phyloP scores from a whole-genome alignment of 2,888 invertebrate genomes.

The Cataglyphis rosenhaueri region DNA sequence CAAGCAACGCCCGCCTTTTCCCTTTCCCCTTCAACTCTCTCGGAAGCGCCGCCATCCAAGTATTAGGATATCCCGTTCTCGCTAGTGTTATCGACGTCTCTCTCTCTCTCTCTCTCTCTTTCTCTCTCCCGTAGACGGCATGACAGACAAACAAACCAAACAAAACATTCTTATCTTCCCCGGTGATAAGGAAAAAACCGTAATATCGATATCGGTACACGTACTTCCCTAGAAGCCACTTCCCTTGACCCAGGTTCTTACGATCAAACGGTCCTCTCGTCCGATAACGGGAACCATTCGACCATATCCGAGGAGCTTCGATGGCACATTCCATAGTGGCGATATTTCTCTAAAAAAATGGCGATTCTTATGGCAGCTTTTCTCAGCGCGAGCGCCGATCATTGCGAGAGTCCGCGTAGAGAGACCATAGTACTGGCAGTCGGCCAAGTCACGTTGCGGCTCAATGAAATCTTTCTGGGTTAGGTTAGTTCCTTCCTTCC shows the following conservation, averaged over 20 bases:
- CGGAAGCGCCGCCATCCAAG: conserved; percentile 59
- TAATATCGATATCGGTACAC: conserved; percentile 37
- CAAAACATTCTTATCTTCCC: conserved; percentile 29
- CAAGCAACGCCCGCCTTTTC: conserved; percentile 34
- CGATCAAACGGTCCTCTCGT: conserved; percentile 13
- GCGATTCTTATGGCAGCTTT: conserved; percentile 40
- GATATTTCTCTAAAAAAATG: conserved; percentile 38
- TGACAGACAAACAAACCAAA: conserved; percentile 44
- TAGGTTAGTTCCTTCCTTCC: conserved; percentile 80
- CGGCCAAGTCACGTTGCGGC: conserved; percentile 81
- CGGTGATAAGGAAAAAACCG: conserved; percentile 23
- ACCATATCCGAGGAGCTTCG: conserved; percentile 38
- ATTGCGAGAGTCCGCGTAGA: conserved; percentile 74
- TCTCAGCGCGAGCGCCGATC: conserved; percentile 68
- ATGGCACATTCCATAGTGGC: conserved; percentile 23
- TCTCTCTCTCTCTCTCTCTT: conserved; percentile 23
- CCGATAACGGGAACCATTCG: conserved; percentile 36
- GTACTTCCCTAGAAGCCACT: conserved; percentile 1
- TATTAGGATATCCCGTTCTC: conserved; percentile 62
- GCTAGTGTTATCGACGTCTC: conserved; percentile 50
- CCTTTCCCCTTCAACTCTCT: conserved; percentile 41
- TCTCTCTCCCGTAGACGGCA: conserved; percentile 45
- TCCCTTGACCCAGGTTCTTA: conserved; percentile 18
- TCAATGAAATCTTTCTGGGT: conserved; percentile 85
- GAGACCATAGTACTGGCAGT: conserved; percentile 81